phyloP scores from a whole-genome alignment of 2,113 vertebrate genomes.

The Prunella fulvescens region DNA sequence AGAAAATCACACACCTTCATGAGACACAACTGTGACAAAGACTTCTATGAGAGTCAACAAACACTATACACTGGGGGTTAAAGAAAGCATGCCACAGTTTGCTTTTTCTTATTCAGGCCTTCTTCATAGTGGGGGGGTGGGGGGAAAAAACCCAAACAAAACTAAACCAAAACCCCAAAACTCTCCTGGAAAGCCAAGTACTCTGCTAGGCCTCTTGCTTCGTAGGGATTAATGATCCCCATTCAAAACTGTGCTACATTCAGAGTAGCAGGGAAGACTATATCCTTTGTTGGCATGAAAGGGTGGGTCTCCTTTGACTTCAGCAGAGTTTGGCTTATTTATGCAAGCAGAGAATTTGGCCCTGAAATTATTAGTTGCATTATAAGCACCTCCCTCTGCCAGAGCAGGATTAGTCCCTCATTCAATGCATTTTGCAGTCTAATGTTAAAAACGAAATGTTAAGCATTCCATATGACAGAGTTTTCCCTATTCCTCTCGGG shows the following conservation, averaged over 20 bases:
- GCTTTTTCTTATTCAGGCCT: neutral
- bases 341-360: conserved; percentile 1
- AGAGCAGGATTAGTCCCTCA: conserved; percentile 24
- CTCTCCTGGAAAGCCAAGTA: neutral
- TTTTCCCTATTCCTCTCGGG: neutral
- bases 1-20: neutral
- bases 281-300: conserved; percentile 25
- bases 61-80: neutral
- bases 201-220: neutral
- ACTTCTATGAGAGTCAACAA: neutral
- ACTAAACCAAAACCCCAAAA: neutral
- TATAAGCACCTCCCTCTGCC: neutral
- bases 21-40: neutral
- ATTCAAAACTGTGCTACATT: neutral
- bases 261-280: neutral
- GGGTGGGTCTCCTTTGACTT: conserved; percentile 19
- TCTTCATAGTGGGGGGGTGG: neutral
- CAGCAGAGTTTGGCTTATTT: conserved; percentile 4
- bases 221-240: neutral
- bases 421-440: conserved; percentile 28
- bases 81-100: neutral
- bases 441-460: neutral
- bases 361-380: neutral
- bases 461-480: neutral
- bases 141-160: neutral